Base-by-base conservation (phyloP, 2,888 invertebrate species). In the Anodontia alba region DNA sequence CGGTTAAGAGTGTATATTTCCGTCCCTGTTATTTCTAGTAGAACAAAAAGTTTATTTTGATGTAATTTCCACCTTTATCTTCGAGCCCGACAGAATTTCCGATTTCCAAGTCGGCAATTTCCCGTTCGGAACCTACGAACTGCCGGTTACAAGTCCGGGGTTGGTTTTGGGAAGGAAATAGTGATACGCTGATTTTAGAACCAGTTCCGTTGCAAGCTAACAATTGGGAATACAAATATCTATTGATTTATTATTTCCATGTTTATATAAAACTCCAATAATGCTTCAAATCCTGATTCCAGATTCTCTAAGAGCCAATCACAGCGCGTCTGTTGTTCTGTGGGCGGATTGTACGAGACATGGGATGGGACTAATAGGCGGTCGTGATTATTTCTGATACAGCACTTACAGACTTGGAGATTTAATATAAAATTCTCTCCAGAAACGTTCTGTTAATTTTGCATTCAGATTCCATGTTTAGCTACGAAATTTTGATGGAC, bases 141-240 rank as follows among this genome's bases (percentile, higher is more conserved):
- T 86, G 86, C 87, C 90, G 88, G 88, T 89, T 88, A 89, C 90
- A 89, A 88, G 87, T 76, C 81, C 81, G 85, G 84, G 86, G 83
- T 85, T 81, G 87, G 88, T 88, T 88, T 87, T 87, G 88, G 88
- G 89, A 88, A 90, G 90, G 91, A 91, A 90, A 87, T 89, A 69
- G 82, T 87, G 88, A 87, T 89, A 90, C 89, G 87, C 84, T 85
- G 89, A 89, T 90, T 90, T 91, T 90, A 90, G 88, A 89, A 86
- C 82, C 84, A 89, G 91, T 91, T 91, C 91, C 91, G 91, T 87
- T 88, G 79, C 83, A 73, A 79, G 81, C 80, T 84, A 80, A 87
- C 88, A 86, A 89, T 90, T 87, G 89, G 85, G 87, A 84, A 87
- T 87, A 89, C 89, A 90, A 89, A 86, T 87, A 85, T 79, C 80